A percentile compares a stretch with the other conserved stretches of the same genome.
Conservation (phyloP, 2,113 vertebrate genomes). For the Fukomys damarensis region DNA sequence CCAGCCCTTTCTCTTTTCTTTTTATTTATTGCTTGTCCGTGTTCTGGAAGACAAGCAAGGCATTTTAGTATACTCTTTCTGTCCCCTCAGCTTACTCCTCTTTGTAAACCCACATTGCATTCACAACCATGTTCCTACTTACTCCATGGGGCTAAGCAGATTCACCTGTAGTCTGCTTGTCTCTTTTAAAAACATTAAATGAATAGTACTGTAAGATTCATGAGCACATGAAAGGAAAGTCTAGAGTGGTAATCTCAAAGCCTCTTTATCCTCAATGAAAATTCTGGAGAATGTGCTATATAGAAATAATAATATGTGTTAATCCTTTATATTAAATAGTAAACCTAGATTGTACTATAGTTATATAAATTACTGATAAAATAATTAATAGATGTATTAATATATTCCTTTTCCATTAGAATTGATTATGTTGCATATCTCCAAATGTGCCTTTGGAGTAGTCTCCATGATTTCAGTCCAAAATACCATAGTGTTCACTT, state of each 20-base stretch:
- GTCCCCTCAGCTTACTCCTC: not conserved
- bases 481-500: not conserved
- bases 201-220: not conserved
- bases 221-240: not conserved
- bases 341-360: not conserved
- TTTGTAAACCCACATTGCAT: not conserved
- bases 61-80: not conserved
- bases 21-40: not conserved
- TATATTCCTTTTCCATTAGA: not conserved
- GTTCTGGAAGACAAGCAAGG: not conserved
- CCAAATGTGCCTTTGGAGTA: not conserved
- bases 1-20: not conserved
- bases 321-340: not conserved
- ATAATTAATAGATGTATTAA: not conserved
- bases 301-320: not conserved
- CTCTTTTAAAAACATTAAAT: not conserved
- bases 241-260: not conserved
- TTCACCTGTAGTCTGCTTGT: not conserved
- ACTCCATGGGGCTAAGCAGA: not conserved
- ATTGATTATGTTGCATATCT: not conserved
- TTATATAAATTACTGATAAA: not conserved
- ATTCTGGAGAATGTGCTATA: not conserved
- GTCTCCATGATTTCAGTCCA: not conserved
- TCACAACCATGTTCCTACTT: not conserved
- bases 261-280: not conserved